Evolutionary conservation across 2,113 vertebrate species (phyloP), one percentile per base, ranked within the genome.

Genomic region (Maccullochella peelii): DNA sequence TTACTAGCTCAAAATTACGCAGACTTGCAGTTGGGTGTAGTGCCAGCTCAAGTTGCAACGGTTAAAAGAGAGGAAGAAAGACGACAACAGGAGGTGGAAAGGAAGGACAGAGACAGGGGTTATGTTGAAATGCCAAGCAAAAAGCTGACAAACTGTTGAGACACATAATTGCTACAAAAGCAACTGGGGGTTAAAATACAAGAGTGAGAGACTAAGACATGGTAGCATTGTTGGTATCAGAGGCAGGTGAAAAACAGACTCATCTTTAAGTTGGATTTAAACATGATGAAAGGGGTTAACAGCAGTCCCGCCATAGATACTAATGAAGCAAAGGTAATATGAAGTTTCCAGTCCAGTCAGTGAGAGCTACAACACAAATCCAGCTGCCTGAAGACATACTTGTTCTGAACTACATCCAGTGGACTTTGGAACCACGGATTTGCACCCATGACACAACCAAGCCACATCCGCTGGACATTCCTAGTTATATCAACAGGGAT

Each of bases 111-210:
- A 63, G 20, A 49, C 1, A 38, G 61, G 30, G 52, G 52, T 68
- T 62, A 4, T 80, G 75, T 82, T 76, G 73, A 86, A 84, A 86
- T 23, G 36, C 33, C 21, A 47, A 65, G 70, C 23, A 71, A 54
- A 63, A 54, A 50, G 50, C 21, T 12, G 25, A 20, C 40, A 52
- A 74, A 47, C n/a, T 55, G 50, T 77, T 73, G 81, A 36, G 38
- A 76, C 23, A 71, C 0, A 70, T 57, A 55, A 70, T 30, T 57
- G 11, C n/a, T 50, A 59, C 38, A 58, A 42, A 66, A n/a, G 38
- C n/a, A 68, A 61, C 73, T n/a, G 3, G 23, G 63, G 30, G 7
- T 40, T 36, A 40, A 71, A 67, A 68, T 72, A 40, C 30, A 54
- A 58, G 54, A 14, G 49, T 68, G 78, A 77, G 73, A 71, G 38